Evolutionary conservation across 2,888 invertebrate species (phyloP).

Genomic region (Orthosia incerta): DNA sequence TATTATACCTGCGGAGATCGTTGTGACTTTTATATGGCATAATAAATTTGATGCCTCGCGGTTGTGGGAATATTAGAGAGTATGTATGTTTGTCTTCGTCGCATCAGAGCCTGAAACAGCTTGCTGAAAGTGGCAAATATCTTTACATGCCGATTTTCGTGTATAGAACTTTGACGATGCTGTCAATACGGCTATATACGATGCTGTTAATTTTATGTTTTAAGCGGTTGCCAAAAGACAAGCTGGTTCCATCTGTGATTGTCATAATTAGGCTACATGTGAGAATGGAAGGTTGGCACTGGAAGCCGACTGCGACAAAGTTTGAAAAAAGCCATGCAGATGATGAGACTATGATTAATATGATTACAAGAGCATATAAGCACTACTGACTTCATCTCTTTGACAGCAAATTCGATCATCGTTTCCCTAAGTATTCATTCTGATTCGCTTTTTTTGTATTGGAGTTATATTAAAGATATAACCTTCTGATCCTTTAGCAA

Average conservation of each 20-base stretch:
- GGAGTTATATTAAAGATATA: too few species aligned
- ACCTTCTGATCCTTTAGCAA: too few species aligned
- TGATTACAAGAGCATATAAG: neutral
- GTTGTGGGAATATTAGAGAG: neutral
- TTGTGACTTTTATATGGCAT: conserved; percentile 1
- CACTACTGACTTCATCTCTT: neutral
- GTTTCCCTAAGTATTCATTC: neutral
- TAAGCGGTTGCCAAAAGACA: neutral
- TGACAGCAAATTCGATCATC: neutral
- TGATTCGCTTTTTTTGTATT: too few species aligned
- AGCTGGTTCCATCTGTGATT: neutral
- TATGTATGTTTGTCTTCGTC: neutral
- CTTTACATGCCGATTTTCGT: neutral
- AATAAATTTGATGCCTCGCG: neutral
- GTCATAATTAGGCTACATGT: neutral
- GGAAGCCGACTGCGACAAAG: neutral
- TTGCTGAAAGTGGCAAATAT: neutral
- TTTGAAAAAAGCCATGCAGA: neutral
- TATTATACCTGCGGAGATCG: conserved; percentile 10
- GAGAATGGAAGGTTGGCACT: neutral
- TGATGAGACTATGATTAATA: neutral
- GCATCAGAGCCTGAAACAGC: neutral
- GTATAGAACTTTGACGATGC: neutral
- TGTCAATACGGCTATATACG: too few species aligned
- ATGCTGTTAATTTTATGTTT: neutral